Evolutionary conservation across 2,888 invertebrate genomes (phyloP).

Genomic region (Girardia tigrina): DNA sequence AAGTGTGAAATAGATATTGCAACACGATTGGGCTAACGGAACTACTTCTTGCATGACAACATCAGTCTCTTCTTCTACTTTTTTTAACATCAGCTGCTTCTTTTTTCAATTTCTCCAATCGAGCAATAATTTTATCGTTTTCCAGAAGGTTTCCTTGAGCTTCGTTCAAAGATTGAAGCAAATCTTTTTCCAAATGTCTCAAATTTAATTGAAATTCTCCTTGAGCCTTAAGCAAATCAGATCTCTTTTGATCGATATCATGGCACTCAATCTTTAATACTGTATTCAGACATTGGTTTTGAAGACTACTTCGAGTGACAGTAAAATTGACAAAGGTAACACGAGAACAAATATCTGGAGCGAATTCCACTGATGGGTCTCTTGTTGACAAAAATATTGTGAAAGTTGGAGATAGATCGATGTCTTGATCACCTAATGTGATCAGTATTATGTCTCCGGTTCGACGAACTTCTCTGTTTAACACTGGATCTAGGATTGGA

Average conservation of each 20-base stretch:
- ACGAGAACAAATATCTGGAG: slow-evolving; percentile 93
- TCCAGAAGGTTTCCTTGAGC: slow-evolving; percentile 83
- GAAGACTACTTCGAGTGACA: slow-evolving; percentile 86
- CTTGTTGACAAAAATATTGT: slow-evolving; percentile 93
- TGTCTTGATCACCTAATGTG: slow-evolving; percentile 95
- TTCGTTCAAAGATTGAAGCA: slow-evolving; percentile 88
- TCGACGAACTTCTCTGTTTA: slow-evolving; percentile 72
- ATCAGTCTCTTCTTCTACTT: slow-evolving; percentile 83
- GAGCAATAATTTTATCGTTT: slow-evolving; percentile 91
- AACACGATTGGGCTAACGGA: slow-evolving; percentile 83
- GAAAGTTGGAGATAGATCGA: slow-evolving; percentile 94
- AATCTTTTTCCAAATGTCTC: slow-evolving; percentile 85
- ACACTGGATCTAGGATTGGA: slow-evolving; percentile 90
- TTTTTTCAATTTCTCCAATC: slow-evolving; percentile 86
- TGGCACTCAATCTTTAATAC: slow-evolving; percentile 83
- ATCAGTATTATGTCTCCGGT: slow-evolving; percentile 94
- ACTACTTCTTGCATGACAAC: slow-evolving; percentile 89
- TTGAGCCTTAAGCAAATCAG: slow-evolving; percentile 88
- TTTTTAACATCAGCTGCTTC: slow-evolving; percentile 91
- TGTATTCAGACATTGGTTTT: slow-evolving; percentile 85
- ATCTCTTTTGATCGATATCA: slow-evolving; percentile 93
- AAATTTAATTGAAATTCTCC: slow-evolving; percentile 91
- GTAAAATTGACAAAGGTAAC: slow-evolving; percentile 99
- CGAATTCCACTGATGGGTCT: slow-evolving; percentile 94
- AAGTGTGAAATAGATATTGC: slow-evolving; percentile 96